Percentiles rank a stretch among this genome's conserved stretches.
Evolutionary conservation across 2,797 vertebrate genomes (phyloP).

Genomic region (Danionella dracula): DNA sequence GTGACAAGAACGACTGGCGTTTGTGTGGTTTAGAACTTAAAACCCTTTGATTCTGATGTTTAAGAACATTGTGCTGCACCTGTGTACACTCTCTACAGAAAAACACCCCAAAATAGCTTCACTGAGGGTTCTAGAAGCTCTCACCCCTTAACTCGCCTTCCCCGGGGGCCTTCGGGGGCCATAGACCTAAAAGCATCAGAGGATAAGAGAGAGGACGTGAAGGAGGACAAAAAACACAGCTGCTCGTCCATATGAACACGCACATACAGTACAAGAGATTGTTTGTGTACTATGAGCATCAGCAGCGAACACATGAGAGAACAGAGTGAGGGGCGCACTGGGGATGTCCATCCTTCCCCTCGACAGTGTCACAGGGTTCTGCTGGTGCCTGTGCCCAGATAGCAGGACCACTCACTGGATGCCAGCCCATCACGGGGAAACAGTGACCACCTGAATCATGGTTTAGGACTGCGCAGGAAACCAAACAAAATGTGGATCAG

Average conservation of each 20-base stretch:
- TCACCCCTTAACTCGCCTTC: too few relatives aligned
- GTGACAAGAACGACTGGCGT: too few relatives aligned
- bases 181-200: constrained; percentile 3
- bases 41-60: not conserved
- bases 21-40: not conserved
- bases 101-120: not conserved
- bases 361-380: too few relatives aligned
- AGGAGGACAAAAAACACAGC: constrained; percentile 37
- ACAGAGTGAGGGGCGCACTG: too few relatives aligned
- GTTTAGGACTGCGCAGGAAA: too few relatives aligned
- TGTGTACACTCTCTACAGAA: constrained; percentile 28
- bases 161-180: not conserved
- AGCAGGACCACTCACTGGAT: too few relatives aligned
- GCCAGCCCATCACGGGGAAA: too few relatives aligned
- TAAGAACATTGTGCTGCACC: constrained; percentile 24
- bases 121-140: not conserved
- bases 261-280: not conserved
- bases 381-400: too few relatives aligned
- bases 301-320: not conserved
- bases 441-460: too few relatives aligned
- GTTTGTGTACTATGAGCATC: not conserved
- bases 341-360: too few relatives aligned
- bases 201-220: constrained; percentile 3
- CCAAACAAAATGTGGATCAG: too few relatives aligned
- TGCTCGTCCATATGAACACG: not conserved